Conservation (phyloP, 2,888 invertebrate species). For the Phragmatobia fuliginosa region DNA sequence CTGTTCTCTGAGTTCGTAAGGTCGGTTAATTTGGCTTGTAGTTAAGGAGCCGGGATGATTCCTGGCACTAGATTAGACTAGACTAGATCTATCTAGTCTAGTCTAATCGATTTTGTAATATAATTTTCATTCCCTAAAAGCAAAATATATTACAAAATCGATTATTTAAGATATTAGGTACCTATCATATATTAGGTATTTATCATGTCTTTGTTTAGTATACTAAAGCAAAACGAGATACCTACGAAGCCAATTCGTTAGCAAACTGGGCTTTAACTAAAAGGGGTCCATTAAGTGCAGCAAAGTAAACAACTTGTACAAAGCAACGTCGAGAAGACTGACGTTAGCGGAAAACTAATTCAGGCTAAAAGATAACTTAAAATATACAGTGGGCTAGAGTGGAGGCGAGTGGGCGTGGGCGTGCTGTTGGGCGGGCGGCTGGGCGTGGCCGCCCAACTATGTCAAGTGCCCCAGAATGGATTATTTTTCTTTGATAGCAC, state of each 20-base stretch:
- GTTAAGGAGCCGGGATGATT: too few species aligned
- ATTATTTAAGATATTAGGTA: neutral
- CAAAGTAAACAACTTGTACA: slow-evolving; percentile 46
- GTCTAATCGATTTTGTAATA: too few species aligned
- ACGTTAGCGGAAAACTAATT: slow-evolving; percentile 54
- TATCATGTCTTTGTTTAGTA: too few species aligned
- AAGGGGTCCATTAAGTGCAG: slow-evolving; percentile 16
- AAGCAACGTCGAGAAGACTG: slow-evolving; percentile 37
- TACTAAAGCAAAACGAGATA: neutral
- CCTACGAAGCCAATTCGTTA: neutral
- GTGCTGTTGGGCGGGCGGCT: slow-evolving; percentile 62
- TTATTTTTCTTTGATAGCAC: slow-evolving; percentile 63
- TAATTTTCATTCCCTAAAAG: too few species aligned
- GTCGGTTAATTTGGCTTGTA: too few species aligned
- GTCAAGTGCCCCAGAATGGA: slow-evolving; percentile 66
- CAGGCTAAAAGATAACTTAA: slow-evolving; percentile 58
- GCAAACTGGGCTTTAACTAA: neutral
- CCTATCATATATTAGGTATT: too few species aligned
- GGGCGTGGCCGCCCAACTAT: slow-evolving; percentile 69
- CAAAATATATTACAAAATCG: neutral
- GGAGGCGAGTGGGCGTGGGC: slow-evolving; percentile 55
- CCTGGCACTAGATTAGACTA: too few species aligned
- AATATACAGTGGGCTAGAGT: slow-evolving; percentile 53
- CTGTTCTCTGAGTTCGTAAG: too few species aligned
- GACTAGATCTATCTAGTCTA: too few species aligned